Base-by-base conservation (phyloP, 2,888 invertebrate species). In the Galeruca laticollis region DNA sequence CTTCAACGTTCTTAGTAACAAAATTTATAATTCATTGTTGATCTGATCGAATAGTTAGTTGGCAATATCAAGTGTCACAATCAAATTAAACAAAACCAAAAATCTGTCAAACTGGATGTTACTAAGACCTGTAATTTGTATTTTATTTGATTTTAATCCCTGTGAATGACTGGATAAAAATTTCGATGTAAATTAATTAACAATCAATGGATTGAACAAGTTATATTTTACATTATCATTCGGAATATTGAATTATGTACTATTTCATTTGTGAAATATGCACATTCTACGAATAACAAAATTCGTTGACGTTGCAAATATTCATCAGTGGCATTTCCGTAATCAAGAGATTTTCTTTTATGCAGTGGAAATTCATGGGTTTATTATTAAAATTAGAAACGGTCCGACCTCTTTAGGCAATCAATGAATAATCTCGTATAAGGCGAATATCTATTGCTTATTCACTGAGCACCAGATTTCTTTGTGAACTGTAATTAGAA, bases 401-500 rank as follows among this genome's bases (percentile, higher is more conserved):
- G 35, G 56, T 35, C 35, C 9, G 15, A 2, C 15, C 35, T 33
- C 56, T 57, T 35, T 57, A 20, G 18, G 35, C 56, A 57, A 57
- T 57, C 35, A 57, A 57, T 13, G 35, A 57, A 18, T 15, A 57
- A 37, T 57, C 56, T 33, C 18, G 56, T 57, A 33, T 11, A 35
- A 35, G 35, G n/a, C 33, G 18, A 33, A 31, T 57, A 33, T 57
- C 56, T 5, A 57, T 57, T 57, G 35, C 56, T 57, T 57, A 57
- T 57, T 57, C 56, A 18, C 33, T 11, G 35, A 57, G 18, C 33
- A 35, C 15, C 18, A 4, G 56, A 57, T 37, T 57, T 57, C 56
- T 35, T 57, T 57, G 56, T 35, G 35, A 35, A 35, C 21, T 35
- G 56, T 57, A 37, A 57, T 57, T 57, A 57, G 35, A 57, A 57